phyloP scores from a whole-genome alignment of 2,888 invertebrate genomes.

The Drosophila percnosoma region DNA sequence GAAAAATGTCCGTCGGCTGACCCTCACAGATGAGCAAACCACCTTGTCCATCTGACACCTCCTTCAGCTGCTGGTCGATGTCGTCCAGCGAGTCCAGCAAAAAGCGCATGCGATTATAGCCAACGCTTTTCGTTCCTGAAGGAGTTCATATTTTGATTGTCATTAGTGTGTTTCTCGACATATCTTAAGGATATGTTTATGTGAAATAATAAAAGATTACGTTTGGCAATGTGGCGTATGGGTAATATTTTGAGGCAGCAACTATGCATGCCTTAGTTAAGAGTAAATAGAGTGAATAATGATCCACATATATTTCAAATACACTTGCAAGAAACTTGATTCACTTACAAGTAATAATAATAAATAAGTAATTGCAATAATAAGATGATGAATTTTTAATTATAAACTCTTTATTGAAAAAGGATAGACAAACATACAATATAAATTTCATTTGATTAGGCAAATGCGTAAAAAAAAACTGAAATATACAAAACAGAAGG shows the following conservation, averaged over 20 bases:
- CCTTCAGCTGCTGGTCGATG: conserved; percentile 86
- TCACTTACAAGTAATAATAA: background rate
- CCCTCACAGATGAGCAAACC: conserved; percentile 87
- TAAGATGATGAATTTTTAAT: background rate
- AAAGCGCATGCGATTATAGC: conserved; percentile 89
- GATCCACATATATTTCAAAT: background rate
- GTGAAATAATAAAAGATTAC: background rate
- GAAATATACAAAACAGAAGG: background rate
- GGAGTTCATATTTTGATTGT: background rate
- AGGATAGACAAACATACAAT: background rate
- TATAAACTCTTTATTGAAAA: background rate
- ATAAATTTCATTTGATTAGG: background rate
- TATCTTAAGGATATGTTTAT: background rate
- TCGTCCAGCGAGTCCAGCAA: conserved; percentile 89
- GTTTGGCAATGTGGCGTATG: background rate
- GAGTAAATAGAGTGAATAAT: background rate
- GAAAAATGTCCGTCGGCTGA: conserved; percentile 87
- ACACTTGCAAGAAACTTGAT: background rate
- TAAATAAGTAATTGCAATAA: background rate
- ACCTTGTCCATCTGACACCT: conserved; percentile 85
- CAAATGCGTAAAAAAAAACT: background rate
- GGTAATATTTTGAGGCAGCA: background rate
- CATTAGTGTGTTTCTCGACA: background rate
- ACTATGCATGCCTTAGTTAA: background rate
- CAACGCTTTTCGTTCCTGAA: conserved; percentile 87